Evolutionary conservation across 35 echinoderm and acorn worm genomes (phyloP).

Genomic region (Heliocidaris tuberculata): DNA sequence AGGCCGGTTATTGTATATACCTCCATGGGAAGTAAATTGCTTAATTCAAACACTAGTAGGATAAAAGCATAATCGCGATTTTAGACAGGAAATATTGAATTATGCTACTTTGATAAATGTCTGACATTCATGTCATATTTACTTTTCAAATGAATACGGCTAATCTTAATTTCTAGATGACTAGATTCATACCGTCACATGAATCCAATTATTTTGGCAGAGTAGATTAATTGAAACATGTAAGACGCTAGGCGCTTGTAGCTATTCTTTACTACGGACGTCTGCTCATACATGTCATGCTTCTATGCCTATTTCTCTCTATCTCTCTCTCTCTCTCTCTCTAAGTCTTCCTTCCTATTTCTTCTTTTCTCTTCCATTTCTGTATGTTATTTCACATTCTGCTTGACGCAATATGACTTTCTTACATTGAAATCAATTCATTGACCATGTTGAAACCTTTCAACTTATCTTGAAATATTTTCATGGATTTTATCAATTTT

Average conservation of each 20-base stretch:
- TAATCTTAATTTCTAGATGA: neutral
- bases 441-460: too few species aligned
- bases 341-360: too few species aligned
- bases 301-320: neutral
- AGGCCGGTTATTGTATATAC: too few species aligned
- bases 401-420: too few species aligned
- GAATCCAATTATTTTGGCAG: neutral
- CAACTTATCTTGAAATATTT: too few species aligned
- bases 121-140: neutral
- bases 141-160: neutral
- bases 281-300: neutral
- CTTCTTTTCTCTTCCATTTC: too few species aligned
- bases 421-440: too few species aligned
- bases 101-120: neutral
- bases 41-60: neutral
- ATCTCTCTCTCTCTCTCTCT: too few species aligned
- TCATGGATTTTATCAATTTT: too few species aligned
- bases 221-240: constrained; percentile 13
- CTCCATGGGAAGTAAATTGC: neutral
- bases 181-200: neutral
- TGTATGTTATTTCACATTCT: too few species aligned
- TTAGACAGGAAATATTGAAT: neutral
- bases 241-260: neutral
- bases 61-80: neutral
- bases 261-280: neutral